Evolutionary conservation across 2,888 invertebrate species (phyloP).

Genomic region (Timema cristinae): DNA sequence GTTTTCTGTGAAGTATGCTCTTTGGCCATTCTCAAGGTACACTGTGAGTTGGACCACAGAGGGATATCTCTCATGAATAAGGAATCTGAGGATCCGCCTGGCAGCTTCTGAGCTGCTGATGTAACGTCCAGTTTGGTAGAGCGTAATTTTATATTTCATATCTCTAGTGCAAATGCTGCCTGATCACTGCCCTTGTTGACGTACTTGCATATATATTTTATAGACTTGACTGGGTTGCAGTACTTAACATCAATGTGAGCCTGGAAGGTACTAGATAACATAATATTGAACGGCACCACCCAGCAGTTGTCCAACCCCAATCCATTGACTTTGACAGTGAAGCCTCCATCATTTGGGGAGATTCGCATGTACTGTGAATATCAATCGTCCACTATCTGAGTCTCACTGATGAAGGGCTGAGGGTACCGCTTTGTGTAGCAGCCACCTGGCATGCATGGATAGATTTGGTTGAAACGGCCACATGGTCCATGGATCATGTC

Average conservation of each 20-base stretch:
- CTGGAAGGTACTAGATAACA: constrained; percentile 25
- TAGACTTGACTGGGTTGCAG: neutral
- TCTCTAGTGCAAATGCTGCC: constrained; percentile 22
- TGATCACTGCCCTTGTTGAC: constrained; percentile 33
- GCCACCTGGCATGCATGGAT: too few species aligned
- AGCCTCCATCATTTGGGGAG: neutral
- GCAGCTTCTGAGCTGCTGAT: too few species aligned
- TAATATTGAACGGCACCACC: constrained; percentile 30
- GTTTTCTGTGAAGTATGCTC: constrained; percentile 19
- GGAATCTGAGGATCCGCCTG: too few species aligned
- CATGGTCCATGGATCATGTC: too few species aligned
- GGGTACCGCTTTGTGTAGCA: too few species aligned
- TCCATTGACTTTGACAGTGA: neutral
- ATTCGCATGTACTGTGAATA: constrained; percentile 38
- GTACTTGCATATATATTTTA: constrained; percentile 31
- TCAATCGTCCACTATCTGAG: constrained; percentile 31
- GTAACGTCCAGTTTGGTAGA: too few species aligned
- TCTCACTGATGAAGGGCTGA: constrained; percentile 27
- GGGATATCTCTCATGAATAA: constrained; percentile 11
- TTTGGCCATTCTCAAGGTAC: constrained; percentile 30
- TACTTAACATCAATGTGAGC: constrained; percentile 34
- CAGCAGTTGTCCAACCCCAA: constrained; percentile 32
- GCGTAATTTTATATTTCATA: too few species aligned
- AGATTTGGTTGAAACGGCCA: too few species aligned
- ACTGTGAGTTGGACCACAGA: constrained; percentile 9